A percentile compares a stretch with the other conserved stretches of the same genome.
Evolutionary conservation across 1,140 invertebrate genomes (phyloP).

Genomic region (Leptestheria dahalacensis): DNA sequence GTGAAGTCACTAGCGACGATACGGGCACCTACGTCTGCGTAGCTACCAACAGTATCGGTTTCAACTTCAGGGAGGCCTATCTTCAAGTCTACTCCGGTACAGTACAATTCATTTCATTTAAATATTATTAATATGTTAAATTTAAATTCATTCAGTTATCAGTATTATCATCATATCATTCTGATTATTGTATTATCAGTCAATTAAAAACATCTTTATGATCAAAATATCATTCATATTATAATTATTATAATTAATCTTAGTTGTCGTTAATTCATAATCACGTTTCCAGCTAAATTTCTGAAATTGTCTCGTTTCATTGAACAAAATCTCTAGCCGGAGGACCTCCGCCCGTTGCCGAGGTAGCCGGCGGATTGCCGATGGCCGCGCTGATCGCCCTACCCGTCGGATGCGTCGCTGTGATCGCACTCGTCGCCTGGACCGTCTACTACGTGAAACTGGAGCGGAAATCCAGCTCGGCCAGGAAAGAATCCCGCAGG

Average conservation of each 20-base stretch:
- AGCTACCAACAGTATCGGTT: conserved; percentile 15
- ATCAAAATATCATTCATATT: too few species aligned
- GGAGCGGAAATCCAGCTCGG: background rate
- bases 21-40: conserved; percentile 14
- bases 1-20: conserved; percentile 3
- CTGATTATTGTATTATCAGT: too few species aligned
- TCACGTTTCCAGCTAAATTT: background rate
- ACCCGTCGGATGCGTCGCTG: background rate
- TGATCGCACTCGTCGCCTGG: conserved; percentile 7
- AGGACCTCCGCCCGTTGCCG: background rate
- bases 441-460: conserved; percentile 12
- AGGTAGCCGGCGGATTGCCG: conserved; percentile 2
- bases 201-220: too few species aligned
- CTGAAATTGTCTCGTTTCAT: background rate
- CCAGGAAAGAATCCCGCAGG: background rate
- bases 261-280: background rate
- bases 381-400: conserved; percentile 10
- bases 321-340: background rate
- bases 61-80: conserved; percentile 12
- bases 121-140: too few species aligned
- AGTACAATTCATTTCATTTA: too few species aligned
- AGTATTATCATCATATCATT: too few species aligned
- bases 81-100: conserved; percentile 13
- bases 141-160: too few species aligned
- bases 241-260: background rate